These are phyloP conservation scores for Chelonia mydas DNA, from an alignment of 2,797 vertebrate species.

Conservation along the genomic window DNA sequence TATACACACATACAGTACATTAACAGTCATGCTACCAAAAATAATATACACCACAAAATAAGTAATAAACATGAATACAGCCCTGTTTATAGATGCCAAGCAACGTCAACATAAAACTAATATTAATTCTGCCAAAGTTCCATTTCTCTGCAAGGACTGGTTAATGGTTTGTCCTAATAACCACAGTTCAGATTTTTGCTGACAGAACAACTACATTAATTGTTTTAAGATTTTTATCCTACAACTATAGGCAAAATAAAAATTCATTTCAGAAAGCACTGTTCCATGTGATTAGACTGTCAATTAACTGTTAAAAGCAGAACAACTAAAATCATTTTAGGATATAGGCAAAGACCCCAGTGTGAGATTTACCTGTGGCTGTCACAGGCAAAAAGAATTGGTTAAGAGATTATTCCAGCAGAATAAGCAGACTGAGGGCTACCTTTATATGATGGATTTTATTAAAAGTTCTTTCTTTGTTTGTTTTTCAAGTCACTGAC, in stretches of 20 bases:
- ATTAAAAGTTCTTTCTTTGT: neutral
- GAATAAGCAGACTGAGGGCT: neutral
- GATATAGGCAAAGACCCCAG: neutral
- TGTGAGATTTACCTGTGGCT: neutral
- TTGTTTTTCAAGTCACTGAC: neutral
- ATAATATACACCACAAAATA: neutral
- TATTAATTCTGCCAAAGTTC: neutral
- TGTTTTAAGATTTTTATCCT: neutral
- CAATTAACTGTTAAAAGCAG: neutral
- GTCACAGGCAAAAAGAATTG: neutral
- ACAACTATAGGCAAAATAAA: neutral
- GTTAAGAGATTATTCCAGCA: neutral
- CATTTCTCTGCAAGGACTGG: neutral
- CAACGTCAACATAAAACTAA: neutral
- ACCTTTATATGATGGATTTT: neutral
- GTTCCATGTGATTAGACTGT: neutral
- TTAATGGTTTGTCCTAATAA: slow-evolving; percentile 1
- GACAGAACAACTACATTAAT: neutral
- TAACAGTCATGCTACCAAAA: neutral
- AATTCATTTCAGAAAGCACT: neutral
- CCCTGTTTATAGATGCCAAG: neutral
- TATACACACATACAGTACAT: neutral
- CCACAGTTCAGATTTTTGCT: neutral
- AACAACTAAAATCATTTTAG: neutral
- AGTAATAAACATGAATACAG: neutral